Percentiles rank a stretch among this genome's conserved stretches.
These are phyloP conservation scores for Acestrorhynchus altus DNA, from an alignment of 2,797 vertebrate genomes.

Conservation along the genomic window DNA sequence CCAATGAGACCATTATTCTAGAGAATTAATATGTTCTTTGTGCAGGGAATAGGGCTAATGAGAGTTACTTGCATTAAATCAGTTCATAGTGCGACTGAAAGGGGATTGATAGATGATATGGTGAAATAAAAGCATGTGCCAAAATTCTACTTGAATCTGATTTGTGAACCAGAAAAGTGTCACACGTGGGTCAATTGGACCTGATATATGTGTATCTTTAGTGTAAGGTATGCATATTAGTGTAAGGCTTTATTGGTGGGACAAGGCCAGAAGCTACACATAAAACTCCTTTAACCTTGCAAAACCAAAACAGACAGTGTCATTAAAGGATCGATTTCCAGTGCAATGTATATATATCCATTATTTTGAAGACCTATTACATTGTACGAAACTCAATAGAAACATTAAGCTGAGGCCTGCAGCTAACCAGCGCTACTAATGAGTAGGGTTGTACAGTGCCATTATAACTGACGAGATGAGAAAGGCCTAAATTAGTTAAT, in stretches of 20 bases:
- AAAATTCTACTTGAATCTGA: neutral
- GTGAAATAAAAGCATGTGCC: neutral
- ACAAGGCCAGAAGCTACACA: neutral
- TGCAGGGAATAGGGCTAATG: slow-evolving; percentile 23
- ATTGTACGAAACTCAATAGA: slow-evolving; percentile 7
- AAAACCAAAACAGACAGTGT: slow-evolving; percentile 2
- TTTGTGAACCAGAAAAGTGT: neutral
- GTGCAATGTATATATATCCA: neutral
- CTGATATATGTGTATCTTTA: neutral
- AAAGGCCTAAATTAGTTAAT: slow-evolving; percentile 40
- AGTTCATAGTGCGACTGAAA: neutral
- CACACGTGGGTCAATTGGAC: neutral
- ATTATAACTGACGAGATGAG: slow-evolving; percentile 26
- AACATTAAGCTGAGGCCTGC: neutral
- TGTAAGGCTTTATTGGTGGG: neutral
- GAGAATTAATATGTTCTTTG: neutral
- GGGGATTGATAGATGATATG: neutral
- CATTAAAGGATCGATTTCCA: neutral
- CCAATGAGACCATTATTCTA: neutral
- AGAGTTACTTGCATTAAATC: neutral
- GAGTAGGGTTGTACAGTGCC: slow-evolving; percentile 1
- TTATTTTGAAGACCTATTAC: slow-evolving; percentile 1
- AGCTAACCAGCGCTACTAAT: slow-evolving; percentile 9
- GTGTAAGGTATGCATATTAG: neutral
- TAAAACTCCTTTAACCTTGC: neutral